Evolutionary conservation across 2,113 vertebrate species (phyloP).

Genomic region (Hystrix cristata): DNA sequence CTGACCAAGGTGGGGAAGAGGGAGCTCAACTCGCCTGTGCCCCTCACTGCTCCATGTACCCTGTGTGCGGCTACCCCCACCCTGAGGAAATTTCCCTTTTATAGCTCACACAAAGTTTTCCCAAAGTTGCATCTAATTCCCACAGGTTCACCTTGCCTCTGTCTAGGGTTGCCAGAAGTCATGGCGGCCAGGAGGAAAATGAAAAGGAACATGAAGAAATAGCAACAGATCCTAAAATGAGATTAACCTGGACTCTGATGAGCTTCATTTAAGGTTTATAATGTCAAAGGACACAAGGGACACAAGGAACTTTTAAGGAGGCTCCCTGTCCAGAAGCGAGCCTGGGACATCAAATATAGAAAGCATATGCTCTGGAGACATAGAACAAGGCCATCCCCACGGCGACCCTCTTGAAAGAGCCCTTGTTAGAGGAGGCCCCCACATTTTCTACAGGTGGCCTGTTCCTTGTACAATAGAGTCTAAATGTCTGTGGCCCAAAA

Average conservation of each 20-base stretch:
- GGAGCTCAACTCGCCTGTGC: not conserved
- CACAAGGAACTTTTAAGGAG: not conserved
- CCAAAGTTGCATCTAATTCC: not conserved
- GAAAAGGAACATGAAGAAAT: not conserved
- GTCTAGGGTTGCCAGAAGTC: not conserved
- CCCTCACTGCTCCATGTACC: not conserved
- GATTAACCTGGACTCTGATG: not conserved
- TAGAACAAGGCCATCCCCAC: not conserved
- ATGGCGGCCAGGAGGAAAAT: not conserved
- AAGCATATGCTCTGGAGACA: not conserved
- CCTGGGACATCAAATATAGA: not conserved
- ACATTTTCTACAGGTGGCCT: not conserved
- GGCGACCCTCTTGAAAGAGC: not conserved
- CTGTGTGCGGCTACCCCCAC: not conserved
- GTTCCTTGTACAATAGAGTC: not conserved
- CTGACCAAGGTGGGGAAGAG: too few species aligned
- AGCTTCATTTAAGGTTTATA: not conserved
- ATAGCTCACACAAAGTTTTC: not conserved
- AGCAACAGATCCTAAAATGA: not conserved
- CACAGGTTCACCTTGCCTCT: not conserved
- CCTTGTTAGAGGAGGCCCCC: not conserved
- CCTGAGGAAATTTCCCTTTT: not conserved
- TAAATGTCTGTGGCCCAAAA: fast-evolving
- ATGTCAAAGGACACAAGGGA: not conserved
- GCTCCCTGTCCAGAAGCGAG: not conserved